A percentile compares a stretch with the other conserved stretches of the same genome.
phyloP scores from a whole-genome alignment of 2,113 vertebrate species.

The Emydocephalus ijimae region DNA sequence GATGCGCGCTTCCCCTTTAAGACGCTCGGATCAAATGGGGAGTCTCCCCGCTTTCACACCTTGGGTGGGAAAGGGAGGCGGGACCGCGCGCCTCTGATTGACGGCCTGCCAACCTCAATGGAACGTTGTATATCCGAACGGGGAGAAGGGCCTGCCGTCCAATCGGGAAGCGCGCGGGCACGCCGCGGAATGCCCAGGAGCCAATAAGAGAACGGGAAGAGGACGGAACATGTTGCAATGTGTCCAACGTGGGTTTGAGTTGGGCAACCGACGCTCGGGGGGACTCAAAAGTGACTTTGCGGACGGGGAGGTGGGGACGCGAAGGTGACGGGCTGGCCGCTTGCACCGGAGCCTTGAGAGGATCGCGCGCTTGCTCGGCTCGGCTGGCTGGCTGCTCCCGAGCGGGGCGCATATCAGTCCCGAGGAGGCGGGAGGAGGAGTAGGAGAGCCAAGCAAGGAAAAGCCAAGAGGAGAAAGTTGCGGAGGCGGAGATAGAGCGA shows the following conservation, averaged over 20 bases:
- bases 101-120: constrained; percentile 54
- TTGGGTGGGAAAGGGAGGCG: constrained; percentile 82
- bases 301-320: neutral
- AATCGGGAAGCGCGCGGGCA: constrained; percentile 54
- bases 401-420: neutral
- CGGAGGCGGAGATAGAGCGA: neutral
- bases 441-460: neutral
- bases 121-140: constrained; percentile 3
- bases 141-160: constrained; percentile 23
- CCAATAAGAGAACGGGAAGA: neutral
- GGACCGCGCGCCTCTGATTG: constrained; percentile 66
- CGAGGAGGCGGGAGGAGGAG: neutral
- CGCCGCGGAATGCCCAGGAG: neutral
- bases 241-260: constrained; percentile 81
- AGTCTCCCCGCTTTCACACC: constrained; percentile 84
- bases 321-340: neutral
- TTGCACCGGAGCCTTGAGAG: neutral
- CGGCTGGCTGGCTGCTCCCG: neutral
- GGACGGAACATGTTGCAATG: constrained; percentile 69
- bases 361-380: neutral
- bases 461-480: constrained; percentile 10
- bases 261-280: constrained; percentile 37
- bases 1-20: constrained; percentile 75
- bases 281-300: neutral
- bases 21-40: constrained; percentile 12